These are phyloP conservation scores for Meandrusa payeni DNA, from an alignment of 2,888 invertebrate species.

Conservation along the genomic window DNA sequence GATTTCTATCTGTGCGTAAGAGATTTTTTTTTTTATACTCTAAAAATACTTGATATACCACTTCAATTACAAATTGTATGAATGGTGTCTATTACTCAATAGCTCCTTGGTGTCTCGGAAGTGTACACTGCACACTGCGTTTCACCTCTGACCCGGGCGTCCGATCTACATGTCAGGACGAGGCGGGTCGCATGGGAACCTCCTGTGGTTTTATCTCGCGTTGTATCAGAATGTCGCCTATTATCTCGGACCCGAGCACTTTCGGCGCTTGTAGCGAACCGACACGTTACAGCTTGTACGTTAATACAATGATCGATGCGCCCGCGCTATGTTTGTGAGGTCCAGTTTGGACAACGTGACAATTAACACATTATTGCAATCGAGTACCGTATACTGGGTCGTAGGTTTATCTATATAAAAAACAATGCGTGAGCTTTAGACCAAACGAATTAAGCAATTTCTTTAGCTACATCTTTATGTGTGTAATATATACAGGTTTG, in stretches of 20 bases:
- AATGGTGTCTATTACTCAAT: slow-evolving; percentile 23
- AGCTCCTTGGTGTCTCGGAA: slow-evolving; percentile 22
- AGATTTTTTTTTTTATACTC: not conserved
- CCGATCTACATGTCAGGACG: slow-evolving; percentile 42
- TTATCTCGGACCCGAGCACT: slow-evolving; percentile 73
- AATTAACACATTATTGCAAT: slow-evolving; percentile 27
- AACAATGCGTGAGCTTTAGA: no score
- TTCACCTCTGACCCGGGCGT: slow-evolving; percentile 58
- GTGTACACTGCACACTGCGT: slow-evolving; percentile 56
- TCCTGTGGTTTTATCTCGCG: slow-evolving; percentile 64
- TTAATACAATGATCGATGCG: slow-evolving; percentile 75
- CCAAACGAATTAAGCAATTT: no score
- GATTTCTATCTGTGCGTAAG: no score
- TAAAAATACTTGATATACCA: not conserved
- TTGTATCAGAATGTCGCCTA: slow-evolving; percentile 78
- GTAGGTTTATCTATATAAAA: no score
- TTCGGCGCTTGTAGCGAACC: slow-evolving; percentile 69
- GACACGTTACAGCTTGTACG: slow-evolving; percentile 61
- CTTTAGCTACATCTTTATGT: no score
- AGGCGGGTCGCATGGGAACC: slow-evolving; percentile 70
- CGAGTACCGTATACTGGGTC: not conserved
- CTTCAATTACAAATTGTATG: slow-evolving; percentile 6
- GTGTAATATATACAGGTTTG: no score
- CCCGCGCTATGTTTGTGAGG: slow-evolving; percentile 43
- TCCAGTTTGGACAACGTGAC: slow-evolving; percentile 23